Base-by-base conservation (phyloP, 35 echinoderm and acorn worm genomes). In the Eucidaris tribuloides region DNA sequence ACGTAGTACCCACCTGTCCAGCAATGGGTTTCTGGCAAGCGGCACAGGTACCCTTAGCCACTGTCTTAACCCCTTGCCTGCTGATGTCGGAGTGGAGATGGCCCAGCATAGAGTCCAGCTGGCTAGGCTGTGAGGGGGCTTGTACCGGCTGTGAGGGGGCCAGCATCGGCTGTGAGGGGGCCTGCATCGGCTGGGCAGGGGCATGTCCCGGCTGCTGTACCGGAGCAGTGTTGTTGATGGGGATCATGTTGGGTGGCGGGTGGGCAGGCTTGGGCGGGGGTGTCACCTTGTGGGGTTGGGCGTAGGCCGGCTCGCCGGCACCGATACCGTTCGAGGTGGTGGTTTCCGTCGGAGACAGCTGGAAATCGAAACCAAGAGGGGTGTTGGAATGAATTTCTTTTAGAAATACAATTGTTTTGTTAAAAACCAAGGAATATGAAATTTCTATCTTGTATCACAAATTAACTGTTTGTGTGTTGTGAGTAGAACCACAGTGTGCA, bases 1-100 rank as follows among this genome's bases (percentile, higher is more conserved):
- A 77, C 11, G 6, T 2, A 13, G 4, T 45, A 19, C 62, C 29
- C 84, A 93, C 96, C 91, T 99, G 96, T 49, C 90, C 96, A 41
- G 87, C 90, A 42, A 99, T 99, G 36, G 88, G 96, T 58, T 93
- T 99, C 66, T 93, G 82, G 31, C 96, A 99, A 22, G 90, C 96
- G 49, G 90, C 96, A 85, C 96, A 99, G 56, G 70, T 77, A 19
- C 96, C 96, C 62, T 99, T 99, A 39, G 96, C 82, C 44, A 99
- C 89, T 1, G 96, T 99, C 62, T 85, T 87, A 18, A 99, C 91
- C 2, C 96, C 96, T 79, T 99, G 96, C 14, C 96, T 42, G 44
- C 87, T 93, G 41, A 99, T 83, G 45, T 99, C 96, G 0, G 96
- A 90, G 43, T 94, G 81, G 7, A 94, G 61, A 85, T 94, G 86